Evolutionary conservation across 2,888 invertebrate species (phyloP), one percentile per base, ranked within the genome.

Genomic region (Gymnocheta viridis): DNA sequence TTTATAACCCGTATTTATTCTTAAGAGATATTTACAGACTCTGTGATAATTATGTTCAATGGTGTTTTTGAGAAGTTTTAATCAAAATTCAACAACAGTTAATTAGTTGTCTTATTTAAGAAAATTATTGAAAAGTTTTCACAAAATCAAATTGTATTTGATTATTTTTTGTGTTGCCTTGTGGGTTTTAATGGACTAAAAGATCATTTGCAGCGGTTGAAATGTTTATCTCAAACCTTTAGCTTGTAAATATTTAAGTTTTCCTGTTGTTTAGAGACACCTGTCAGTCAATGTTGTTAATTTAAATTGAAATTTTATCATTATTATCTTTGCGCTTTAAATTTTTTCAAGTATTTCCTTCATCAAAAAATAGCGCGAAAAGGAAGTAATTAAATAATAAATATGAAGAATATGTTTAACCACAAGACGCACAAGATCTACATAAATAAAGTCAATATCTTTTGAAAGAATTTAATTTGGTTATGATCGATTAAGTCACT

Each of bases 111-210:
- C n/a, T n/a, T n/a, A n/a, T n/a, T n/a, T n/a, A n/a, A n/a, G n/a
- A n/a, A n/a, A n/a, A n/a, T n/a, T n/a, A n/a, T n/a, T 64, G 14
- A 41, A 64, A 51, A 74, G 19, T 51, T 62, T 62, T 38, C 3
- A 19, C 5, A 54, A 49, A 44, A 47, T 2, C 27, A 3, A 58
- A n/a, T 72, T 58, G 44, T 29, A 58, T 35, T 60, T 60, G 35
- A 73, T 60, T 49, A 60, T 32, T 29, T 44, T 70, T 41, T 1
- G 5, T 14, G 12, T 41, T 6, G 17, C 3, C 29, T 6, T 7
- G 17, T n/a, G 24, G 38, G 9, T 24, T 10, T 24, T 35, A 35
- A n/a, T 0, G 17, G 22, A 22, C 22, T 49, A 67, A 10, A n/a
- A 49, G 35, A 17, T 24, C 9, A 10, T 4, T 70, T 17, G 41